Evolutionary conservation across 2,888 invertebrate species (phyloP).

Genomic region (Geophilus truncorum): DNA sequence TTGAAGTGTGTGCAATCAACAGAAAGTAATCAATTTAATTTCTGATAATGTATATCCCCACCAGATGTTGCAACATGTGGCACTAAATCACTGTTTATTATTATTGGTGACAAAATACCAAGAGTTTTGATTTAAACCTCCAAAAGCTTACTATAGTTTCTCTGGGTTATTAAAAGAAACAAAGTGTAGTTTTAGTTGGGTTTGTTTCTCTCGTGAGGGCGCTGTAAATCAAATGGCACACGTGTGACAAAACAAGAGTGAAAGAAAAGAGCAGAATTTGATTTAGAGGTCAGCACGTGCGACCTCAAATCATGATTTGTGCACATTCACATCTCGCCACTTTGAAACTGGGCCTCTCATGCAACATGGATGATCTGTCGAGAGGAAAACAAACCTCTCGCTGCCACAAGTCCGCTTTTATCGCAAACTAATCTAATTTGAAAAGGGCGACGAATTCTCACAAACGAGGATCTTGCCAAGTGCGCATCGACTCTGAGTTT

Average conservation of each 20-base stretch:
- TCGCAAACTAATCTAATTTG: slow-evolving; percentile 17
- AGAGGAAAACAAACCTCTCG: slow-evolving; percentile 1
- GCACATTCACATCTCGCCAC: background rate
- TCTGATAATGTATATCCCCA: no score
- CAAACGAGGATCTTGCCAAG: background rate
- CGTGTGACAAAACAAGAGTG: background rate
- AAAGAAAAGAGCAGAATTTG: background rate
- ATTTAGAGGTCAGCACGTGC: background rate
- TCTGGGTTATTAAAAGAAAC: background rate
- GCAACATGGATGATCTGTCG: background rate
- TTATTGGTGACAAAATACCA: no score
- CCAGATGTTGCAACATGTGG: no score
- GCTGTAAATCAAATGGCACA: background rate
- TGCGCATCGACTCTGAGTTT: no score
- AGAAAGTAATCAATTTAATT: no score
- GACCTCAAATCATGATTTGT: background rate
- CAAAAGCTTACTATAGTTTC: no score
- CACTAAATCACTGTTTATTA: no score
- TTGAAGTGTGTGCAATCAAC: no score
- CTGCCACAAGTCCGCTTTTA: background rate
- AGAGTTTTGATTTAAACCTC: no score
- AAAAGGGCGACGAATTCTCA: slow-evolving; percentile 1
- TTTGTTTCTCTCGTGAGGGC: background rate
- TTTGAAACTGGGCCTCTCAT: background rate
- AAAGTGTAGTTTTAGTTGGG: background rate